These are phyloP conservation scores for Cyclargus thomasi DNA, from an alignment of 1,140 invertebrate genomes.

Conservation along the genomic window DNA sequence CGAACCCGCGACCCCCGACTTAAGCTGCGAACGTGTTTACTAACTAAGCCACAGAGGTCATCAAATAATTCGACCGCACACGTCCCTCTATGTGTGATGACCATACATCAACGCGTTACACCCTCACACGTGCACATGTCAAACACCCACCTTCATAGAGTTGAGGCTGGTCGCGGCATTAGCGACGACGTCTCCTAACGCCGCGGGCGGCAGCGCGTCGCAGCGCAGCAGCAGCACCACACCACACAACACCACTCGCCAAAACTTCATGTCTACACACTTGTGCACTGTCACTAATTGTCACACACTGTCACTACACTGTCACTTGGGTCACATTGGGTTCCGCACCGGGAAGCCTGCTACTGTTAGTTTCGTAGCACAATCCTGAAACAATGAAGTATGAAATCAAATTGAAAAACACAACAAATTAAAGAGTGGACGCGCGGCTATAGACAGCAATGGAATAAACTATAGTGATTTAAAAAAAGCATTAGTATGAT, in stretches of 20 bases:
- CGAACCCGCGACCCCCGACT: too few relatives aligned
- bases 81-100: neutral
- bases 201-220: slow-evolving; percentile 74
- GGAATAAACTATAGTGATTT: too few relatives aligned
- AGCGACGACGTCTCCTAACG: slow-evolving; percentile 76
- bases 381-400: too few relatives aligned
- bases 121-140: neutral
- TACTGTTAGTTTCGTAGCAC: neutral
- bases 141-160: slow-evolving; percentile 70
- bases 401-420: too few relatives aligned
- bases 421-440: too few relatives aligned
- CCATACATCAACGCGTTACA: neutral
- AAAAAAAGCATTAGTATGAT: too few relatives aligned
- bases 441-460: too few relatives aligned
- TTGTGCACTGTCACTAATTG: slow-evolving; percentile 19
- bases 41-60: too few relatives aligned
- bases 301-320: slow-evolving; percentile 15
- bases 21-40: too few relatives aligned
- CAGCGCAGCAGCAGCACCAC: slow-evolving; percentile 43
- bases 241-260: slow-evolving; percentile 44
- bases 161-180: slow-evolving; percentile 77
- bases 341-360: neutral
- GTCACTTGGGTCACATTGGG: slow-evolving; percentile 6
- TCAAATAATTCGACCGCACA: too few relatives aligned
- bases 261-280: slow-evolving; percentile 44